These are phyloP conservation scores for Microdon myrmicae DNA, from an alignment of 2,888 invertebrate genomes.

Conservation along the genomic window DNA sequence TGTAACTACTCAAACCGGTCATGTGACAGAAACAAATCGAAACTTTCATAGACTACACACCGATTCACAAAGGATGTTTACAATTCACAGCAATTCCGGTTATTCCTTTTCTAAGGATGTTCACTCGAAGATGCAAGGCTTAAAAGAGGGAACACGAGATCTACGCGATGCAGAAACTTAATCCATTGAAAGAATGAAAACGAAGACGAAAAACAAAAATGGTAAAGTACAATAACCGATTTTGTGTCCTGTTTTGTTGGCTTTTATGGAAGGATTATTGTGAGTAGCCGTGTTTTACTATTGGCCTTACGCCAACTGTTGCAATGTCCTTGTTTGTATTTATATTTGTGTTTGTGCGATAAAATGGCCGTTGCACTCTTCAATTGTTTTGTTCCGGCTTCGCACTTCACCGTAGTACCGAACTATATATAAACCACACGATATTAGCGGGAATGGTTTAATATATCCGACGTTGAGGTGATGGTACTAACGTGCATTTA, in stretches of 20 bases:
- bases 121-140: constrained; percentile 2
- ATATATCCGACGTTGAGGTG: too few relatives aligned
- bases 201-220: too few relatives aligned
- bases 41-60: constrained; percentile 23
- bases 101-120: constrained; percentile 26
- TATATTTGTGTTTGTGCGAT: constrained; percentile 30
- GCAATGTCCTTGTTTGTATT: constrained; percentile 24
- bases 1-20: constrained; percentile 13
- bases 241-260: constrained; percentile 29
- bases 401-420: too few relatives aligned
- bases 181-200: constrained; percentile 40
- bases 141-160: constrained; percentile 28
- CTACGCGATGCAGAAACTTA: constrained; percentile 33
- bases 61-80: constrained; percentile 27
- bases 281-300: constrained; percentile 40
- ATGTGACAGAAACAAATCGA: constrained; percentile 10
- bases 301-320: constrained; percentile 50
- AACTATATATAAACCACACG: too few relatives aligned
- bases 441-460: too few relatives aligned
- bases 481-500: too few relatives aligned
- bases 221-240: constrained; percentile 35
- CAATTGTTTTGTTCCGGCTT: constrained; percentile 20
- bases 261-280: constrained; percentile 16
- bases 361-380: constrained; percentile 50
- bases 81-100: constrained; percentile 27